Conservation (phyloP, 2,113 vertebrate species). For the Macquaria ambigua region DNA sequence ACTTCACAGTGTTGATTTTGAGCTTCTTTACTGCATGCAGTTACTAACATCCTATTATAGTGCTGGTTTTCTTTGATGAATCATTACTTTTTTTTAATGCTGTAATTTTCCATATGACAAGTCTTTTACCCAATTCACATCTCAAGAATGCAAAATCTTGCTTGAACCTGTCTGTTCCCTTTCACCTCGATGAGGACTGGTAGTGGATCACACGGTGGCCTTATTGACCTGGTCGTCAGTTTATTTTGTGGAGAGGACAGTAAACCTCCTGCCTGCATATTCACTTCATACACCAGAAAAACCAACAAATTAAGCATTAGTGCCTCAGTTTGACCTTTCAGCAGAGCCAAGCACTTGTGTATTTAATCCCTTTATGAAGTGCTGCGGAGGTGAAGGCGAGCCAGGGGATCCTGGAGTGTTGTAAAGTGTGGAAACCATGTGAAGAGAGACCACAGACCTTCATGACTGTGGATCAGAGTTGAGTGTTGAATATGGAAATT, state of each 20-base stretch:
- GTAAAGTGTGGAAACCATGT: slow-evolving; percentile 18
- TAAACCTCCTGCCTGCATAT: neutral
- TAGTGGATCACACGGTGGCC: neutral
- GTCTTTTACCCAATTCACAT: neutral
- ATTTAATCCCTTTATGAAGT: slow-evolving; percentile 33
- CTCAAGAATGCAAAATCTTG: too few species aligned
- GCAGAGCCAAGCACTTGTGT: slow-evolving; percentile 23
- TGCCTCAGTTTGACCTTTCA: slow-evolving; percentile 16
- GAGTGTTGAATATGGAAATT: neutral
- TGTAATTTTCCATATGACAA: neutral
- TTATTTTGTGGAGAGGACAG: neutral
- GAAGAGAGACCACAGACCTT: neutral
- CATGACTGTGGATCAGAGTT: neutral
- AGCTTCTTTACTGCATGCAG: too few species aligned
- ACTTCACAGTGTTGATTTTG: too few species aligned
- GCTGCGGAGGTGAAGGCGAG: neutral
- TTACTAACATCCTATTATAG: neutral
- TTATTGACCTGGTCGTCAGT: neutral
- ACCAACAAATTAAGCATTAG: slow-evolving; percentile 19
- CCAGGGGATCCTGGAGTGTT: neutral
- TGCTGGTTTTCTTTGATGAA: neutral
- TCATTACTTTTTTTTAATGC: neutral
- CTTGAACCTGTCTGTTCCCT: neutral
- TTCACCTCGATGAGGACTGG: neutral
- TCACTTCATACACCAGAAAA: slow-evolving; percentile 4